A percentile compares a stretch with the other conserved stretches of the same genome.
Conservation (phyloP, 2,797 vertebrate species). For the Lagodon rhomboides region DNA sequence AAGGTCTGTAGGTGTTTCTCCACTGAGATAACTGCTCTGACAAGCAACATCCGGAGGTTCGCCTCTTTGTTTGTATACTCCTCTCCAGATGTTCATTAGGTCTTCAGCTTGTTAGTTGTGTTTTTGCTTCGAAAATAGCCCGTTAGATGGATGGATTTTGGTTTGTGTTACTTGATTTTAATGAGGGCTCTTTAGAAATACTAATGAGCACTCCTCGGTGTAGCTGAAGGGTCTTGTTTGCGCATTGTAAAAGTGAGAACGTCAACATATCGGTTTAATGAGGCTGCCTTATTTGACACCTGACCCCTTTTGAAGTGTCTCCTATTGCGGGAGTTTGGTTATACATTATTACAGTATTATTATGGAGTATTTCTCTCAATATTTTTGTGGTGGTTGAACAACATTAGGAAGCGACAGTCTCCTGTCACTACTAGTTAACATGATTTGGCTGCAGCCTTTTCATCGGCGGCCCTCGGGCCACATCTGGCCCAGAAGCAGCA, state of each 20-base stretch:
- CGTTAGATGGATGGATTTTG: slow-evolving; percentile 8
- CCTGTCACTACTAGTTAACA: neutral
- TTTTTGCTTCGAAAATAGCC: slow-evolving; percentile 5
- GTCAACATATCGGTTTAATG: slow-evolving; percentile 26
- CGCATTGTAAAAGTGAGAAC: neutral
- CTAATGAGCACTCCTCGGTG: slow-evolving; percentile 34
- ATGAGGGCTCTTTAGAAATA: slow-evolving; percentile 42
- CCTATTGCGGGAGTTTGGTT: neutral
- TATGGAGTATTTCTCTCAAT: neutral
- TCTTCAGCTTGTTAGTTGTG: slow-evolving; percentile 10
- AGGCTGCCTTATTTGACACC: slow-evolving; percentile 25
- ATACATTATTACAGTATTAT: no score
- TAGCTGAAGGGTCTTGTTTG: neutral
- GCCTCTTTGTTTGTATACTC: slow-evolving; percentile 7
- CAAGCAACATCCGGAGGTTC: slow-evolving; percentile 14
- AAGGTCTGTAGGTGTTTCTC: no score
- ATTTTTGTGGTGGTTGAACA: neutral
- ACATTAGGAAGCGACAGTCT: neutral
- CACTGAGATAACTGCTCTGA: neutral
- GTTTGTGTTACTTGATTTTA: slow-evolving; percentile 17
- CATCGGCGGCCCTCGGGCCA: no score
- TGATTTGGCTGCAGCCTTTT: neutral
- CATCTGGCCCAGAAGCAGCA: no score
- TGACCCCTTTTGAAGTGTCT: neutral
- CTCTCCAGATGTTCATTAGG: slow-evolving; percentile 15